Base-by-base conservation (phyloP, 2,797 vertebrate genomes). In the Malacoraja senta region DNA sequence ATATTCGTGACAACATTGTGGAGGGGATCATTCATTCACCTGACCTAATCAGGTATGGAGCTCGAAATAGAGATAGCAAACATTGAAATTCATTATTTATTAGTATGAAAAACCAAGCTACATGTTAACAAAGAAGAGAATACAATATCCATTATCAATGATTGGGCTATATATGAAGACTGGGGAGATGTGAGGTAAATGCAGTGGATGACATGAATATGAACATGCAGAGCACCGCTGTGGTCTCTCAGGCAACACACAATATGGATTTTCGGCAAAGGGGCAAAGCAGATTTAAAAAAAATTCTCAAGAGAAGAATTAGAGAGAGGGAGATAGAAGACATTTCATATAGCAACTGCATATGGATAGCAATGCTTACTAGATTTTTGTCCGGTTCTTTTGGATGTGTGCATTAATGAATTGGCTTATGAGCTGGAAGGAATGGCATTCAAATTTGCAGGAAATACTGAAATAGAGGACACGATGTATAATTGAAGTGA, bases 1-100 rank as follows among this genome's bases (percentile, higher is more conserved):
- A 99, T 95, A 99, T 99, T 93, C 96, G 99, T 53, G 98, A 99
- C 93, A 97, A 99, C 96, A 98, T 99, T n/a, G 98, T 99, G 80
- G 98, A 99, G 95, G 98, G 97, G 63, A 98, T 99, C 95, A 99
- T 99, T 95, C 98, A 97, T 88, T 98, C 98, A 94, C 98, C 99
- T 1, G 98, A 99, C 94, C 96, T 98, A 95, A 97, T 99, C 95
- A 98, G 99, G 99, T 99, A 95, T 72, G 4, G 21, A 13, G 65
- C 65, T 29, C 21, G 15, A 44, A 58, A 65, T 24, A 86, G 29
- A 93, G 26, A n/a, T 29, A 88, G 61, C 58, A 65, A 32, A 65
- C 17, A 1, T 29, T 88, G 53, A 88, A 65, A 65, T 88, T 88
- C 58, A 53, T 21, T 26, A 6, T 93, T 68, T 68, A 38, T 19